Evolutionary conservation across 2,113 vertebrate genomes (phyloP), one percentile per base, ranked within the genome.

Genomic region (Calypte anna): DNA sequence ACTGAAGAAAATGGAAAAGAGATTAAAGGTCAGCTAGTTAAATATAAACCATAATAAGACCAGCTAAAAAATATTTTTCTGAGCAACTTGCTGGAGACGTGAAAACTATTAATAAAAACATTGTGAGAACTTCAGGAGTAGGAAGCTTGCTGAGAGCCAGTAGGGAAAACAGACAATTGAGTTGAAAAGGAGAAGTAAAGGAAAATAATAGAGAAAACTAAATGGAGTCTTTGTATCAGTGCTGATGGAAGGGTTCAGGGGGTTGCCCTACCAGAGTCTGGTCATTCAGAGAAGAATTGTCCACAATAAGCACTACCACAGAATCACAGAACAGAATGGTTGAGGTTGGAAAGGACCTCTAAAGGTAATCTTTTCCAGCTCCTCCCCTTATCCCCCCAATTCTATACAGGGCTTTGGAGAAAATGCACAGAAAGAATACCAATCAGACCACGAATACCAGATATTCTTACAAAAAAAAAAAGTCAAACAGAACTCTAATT

Each of bases 381-480:
- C 2, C 6, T 1, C 4, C 2, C 3, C 2, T 3, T 36, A 10
- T 0, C 6, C 2, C 2, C 2, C 2, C 17, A 70, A 0, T 54
- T 78, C 21, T 15, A 70, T 16, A 55, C 64, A 51, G 14, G 1
- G 14, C 10, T 86, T 78, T 36, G 6, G 19, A 16, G 80, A 50
- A 68, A 73, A 57, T 20, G 1, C 30, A 77, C 7, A 53, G 25
- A 61, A 93, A 84, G 14, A 44, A 57, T 55, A 30, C 6, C 11
- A 48, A 22, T 83, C 23, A 53, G 19, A 66, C 44, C 30, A 28
- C 6, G 11, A 81, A 21, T 36, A 74, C 2, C 8, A 58, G 57
- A 36, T 1, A 24, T 59, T 54, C 70, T 70, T 74, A 9, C 4
- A 5, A 14, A 12, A 40, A 11, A 40, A 11, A 91, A 64, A 74